phyloP scores from a whole-genome alignment of 2,113 vertebrate genomes.

The Pimephales promelas region DNA sequence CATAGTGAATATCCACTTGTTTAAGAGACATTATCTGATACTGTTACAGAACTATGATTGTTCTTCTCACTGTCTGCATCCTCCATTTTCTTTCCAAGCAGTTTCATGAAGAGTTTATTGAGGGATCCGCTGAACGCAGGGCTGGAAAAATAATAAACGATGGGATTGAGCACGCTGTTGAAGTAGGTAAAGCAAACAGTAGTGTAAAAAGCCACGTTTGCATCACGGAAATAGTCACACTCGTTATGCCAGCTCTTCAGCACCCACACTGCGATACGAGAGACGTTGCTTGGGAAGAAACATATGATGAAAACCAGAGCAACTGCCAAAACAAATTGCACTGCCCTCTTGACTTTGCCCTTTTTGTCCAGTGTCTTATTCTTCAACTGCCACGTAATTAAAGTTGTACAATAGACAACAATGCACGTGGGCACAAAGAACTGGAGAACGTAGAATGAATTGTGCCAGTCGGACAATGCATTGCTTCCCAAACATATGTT shows the following conservation, averaged over 20 bases:
- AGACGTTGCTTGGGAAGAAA: constrained; percentile 77
- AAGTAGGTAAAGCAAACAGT: constrained; percentile 79
- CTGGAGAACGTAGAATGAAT: constrained; percentile 74
- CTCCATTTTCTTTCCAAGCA: constrained; percentile 54
- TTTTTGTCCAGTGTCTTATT: constrained; percentile 69
- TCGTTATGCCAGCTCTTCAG: constrained; percentile 71
- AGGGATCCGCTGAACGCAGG: constrained; percentile 72
- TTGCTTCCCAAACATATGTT: constrained; percentile 74
- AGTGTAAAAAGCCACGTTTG: constrained; percentile 75
- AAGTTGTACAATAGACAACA: constrained; percentile 73
- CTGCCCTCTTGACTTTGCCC: constrained; percentile 75
- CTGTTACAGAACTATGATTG: not conserved
- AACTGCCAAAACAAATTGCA: constrained; percentile 74
- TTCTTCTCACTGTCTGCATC: not conserved
- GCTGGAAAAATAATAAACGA: constrained; percentile 80
- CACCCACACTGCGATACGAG: constrained; percentile 73
- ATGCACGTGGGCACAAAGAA: constrained; percentile 71
- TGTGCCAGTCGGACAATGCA: constrained; percentile 74
- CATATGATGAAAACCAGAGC: constrained; percentile 75
- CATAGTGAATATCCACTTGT: not conserved
- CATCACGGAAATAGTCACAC: constrained; percentile 67
- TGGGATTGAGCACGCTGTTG: constrained; percentile 79
- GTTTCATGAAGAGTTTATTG: constrained; percentile 62
- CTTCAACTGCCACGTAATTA: constrained; percentile 75
- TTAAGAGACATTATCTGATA: constrained; percentile 17